Evolutionary conservation across 1,140 invertebrate genomes (phyloP).

Genomic region (Streblospio benedicti): DNA sequence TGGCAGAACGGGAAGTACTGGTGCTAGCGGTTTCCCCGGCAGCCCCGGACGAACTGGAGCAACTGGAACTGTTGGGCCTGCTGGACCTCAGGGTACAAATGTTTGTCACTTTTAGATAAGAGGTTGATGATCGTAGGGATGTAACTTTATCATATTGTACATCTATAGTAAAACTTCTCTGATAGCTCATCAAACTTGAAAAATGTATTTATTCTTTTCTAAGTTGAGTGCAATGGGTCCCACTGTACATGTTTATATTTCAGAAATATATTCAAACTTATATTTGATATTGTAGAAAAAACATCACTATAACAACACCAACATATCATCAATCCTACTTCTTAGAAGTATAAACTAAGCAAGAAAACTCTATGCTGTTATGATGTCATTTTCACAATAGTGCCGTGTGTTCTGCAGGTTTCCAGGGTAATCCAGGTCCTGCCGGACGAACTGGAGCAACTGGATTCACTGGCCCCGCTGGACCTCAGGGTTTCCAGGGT

Average conservation of each 20-base stretch:
- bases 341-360: neutral
- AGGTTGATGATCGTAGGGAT: neutral
- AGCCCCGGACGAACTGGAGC: slow-evolving; percentile 3
- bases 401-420: neutral
- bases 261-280: neutral
- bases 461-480: slow-evolving; percentile 6
- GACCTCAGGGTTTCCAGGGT: slow-evolving; percentile 6
- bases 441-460: slow-evolving; percentile 14
- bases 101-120: no score
- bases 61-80: neutral
- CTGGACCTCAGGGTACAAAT: neutral
- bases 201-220: no score
- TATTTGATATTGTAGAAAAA: neutral
- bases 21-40: slow-evolving; percentile 9
- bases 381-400: slow-evolving; percentile 1
- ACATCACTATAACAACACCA: no score
- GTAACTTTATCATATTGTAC: neutral
- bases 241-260: no score
- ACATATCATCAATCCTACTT: slow-evolving; percentile 1
- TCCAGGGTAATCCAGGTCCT: slow-evolving; percentile 8
- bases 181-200: no score
- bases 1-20: slow-evolving; percentile 6
- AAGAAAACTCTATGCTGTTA: slow-evolving; percentile 2
- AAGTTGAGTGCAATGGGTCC: no score
- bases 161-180: no score